Evolutionary conservation across 37 sponge, comb jelly and placozoan genomes (phyloP).

Genomic region (Theonella swinhoei): DNA sequence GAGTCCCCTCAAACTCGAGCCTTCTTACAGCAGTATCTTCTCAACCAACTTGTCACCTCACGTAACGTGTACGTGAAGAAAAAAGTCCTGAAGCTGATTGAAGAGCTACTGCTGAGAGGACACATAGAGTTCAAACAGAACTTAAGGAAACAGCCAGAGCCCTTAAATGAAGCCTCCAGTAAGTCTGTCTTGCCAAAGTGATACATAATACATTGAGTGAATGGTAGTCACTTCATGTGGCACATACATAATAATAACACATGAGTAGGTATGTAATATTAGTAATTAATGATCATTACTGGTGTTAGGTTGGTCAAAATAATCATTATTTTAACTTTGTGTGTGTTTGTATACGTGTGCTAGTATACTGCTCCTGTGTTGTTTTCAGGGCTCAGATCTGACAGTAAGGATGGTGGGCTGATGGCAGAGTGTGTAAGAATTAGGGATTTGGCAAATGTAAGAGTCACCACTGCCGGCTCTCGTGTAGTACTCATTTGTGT

Average conservation of each 20-base stretch:
- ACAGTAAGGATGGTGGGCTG: conserved; percentile 26
- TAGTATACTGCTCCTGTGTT: not conserved
- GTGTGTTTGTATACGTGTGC: not conserved
- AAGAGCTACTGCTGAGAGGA: conserved; percentile 52
- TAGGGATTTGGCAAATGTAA: conserved; percentile 71
- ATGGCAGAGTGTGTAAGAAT: conserved; percentile 74
- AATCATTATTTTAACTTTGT: too few relatives aligned
- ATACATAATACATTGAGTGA: too few relatives aligned
- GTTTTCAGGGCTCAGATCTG: conserved; percentile 43
- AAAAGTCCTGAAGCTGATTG: conserved; percentile 36
- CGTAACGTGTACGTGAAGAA: conserved; percentile 73
- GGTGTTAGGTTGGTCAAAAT: too few relatives aligned
- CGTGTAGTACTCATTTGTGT: conserved; percentile 26
- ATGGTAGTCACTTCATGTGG: too few relatives aligned
- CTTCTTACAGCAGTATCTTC: conserved; percentile 78
- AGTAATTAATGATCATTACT: too few relatives aligned
- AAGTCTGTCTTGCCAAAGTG: too few relatives aligned
- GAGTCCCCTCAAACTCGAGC: conserved; percentile 71
- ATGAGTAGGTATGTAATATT: too few relatives aligned
- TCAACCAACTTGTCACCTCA: conserved; percentile 60
- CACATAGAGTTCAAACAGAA: conserved; percentile 76
- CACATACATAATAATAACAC: too few relatives aligned
- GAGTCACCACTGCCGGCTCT: too few relatives aligned
- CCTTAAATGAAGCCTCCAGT: conserved; percentile 77
- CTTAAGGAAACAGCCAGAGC: conserved; percentile 55